Percentiles rank a stretch among this genome's conserved stretches.
phyloP scores from a whole-genome alignment of 2,113 vertebrate genomes.

The Dasypus novemcinctus region DNA sequence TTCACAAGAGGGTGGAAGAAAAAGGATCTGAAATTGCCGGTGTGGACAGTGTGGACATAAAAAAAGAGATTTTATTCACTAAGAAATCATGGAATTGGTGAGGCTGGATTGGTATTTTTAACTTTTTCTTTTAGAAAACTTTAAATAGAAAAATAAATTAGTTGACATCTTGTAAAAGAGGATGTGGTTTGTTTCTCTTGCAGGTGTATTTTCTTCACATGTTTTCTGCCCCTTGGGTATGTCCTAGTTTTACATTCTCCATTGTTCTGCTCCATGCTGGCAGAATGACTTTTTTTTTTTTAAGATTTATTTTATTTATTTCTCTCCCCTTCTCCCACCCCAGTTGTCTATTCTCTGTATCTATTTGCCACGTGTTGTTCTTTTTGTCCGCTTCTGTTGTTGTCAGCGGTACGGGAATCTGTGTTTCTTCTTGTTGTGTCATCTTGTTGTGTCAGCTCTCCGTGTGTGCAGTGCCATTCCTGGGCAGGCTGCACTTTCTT shows the following conservation, averaged over 20 bases:
- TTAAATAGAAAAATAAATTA: neutral
- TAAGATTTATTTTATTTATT: no score
- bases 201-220: neutral
- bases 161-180: neutral
- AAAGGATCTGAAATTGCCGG: neutral
- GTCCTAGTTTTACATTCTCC: neutral
- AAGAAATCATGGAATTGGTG: neutral
- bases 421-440: no score
- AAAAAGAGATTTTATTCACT: neutral
- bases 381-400: no score
- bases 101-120: neutral
- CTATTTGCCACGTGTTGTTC: no score
- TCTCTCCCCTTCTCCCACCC: no score
- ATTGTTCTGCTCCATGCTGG: neutral
- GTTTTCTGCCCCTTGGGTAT: neutral
- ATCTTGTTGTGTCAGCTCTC: no score
- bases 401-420: no score
- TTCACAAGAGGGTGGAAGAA: neutral
- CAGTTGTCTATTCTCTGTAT: no score
- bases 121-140: neutral
- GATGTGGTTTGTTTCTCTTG: neutral
- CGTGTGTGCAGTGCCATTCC: no score
- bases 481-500: no score
- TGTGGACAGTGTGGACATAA: neutral
- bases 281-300: neutral